phyloP scores from a whole-genome alignment of 2,113 vertebrate species.

The Gavialis gangeticus region DNA sequence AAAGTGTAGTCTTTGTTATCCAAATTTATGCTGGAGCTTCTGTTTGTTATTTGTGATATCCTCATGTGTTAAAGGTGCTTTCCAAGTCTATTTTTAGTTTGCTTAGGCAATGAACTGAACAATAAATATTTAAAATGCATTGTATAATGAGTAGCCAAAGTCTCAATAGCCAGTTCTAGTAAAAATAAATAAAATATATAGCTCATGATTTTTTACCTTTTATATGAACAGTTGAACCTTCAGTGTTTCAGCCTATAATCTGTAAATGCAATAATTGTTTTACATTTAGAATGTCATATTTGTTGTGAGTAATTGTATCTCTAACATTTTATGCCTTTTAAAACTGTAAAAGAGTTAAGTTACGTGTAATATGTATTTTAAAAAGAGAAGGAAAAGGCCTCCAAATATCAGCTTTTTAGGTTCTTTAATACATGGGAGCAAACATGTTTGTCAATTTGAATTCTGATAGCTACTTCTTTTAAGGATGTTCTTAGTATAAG shows the following conservation, averaged over 20 bases:
- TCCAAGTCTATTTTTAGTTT: background rate
- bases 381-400: background rate
- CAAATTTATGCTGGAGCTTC: background rate
- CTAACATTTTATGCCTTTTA: background rate
- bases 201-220: conserved; percentile 3
- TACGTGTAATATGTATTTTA: background rate
- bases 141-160: background rate
- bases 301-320: background rate
- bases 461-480: background rate
- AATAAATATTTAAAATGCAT: background rate
- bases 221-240: background rate
- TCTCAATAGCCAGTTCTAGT: background rate
- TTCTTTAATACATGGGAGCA: background rate
- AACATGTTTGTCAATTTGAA: background rate
- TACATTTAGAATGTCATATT: background rate
- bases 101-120: background rate
- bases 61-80: background rate
- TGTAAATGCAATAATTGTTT: conserved; percentile 21
- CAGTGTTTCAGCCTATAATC: background rate
- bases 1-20: background rate
- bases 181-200: background rate
- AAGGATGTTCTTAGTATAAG: background rate
- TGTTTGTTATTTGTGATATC: background rate
- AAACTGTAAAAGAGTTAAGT: background rate
- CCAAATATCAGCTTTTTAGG: background rate